These are phyloP conservation scores for Sterrhoptilus dennistouni DNA, from an alignment of 2,113 vertebrate genomes.

Conservation along the genomic window DNA sequence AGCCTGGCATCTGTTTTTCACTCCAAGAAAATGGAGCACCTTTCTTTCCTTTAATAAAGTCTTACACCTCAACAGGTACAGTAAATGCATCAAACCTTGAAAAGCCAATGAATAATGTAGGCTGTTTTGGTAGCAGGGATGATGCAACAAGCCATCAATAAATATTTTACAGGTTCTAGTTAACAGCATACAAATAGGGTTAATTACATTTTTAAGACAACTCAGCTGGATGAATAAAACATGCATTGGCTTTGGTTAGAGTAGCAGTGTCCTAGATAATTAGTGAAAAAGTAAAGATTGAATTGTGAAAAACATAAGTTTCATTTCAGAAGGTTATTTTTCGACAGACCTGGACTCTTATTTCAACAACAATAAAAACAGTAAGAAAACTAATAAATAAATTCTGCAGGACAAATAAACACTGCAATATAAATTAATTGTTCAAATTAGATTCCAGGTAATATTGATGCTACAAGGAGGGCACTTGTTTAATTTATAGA, in stretches of 20 bases:
- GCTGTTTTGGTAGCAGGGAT: conserved; percentile 1
- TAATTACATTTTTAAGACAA: conserved; percentile 62
- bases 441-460: neutral
- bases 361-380: neutral
- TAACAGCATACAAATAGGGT: conserved; percentile 52
- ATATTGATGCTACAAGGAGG: neutral
- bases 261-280: conserved; percentile 5
- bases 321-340: neutral
- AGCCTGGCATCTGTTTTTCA: neutral
- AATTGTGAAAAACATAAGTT: neutral
- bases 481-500: neutral
- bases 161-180: conserved; percentile 60
- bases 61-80: conserved; percentile 14
- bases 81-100: conserved; percentile 12
- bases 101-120: conserved; percentile 52
- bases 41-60: neutral
- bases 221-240: conserved; percentile 53
- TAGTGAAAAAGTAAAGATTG: conserved; percentile 28
- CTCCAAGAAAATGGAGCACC: neutral
- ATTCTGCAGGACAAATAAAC: neutral
- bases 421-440: neutral
- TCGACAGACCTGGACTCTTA: neutral
- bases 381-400: neutral
- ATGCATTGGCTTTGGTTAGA: conserved; percentile 36
- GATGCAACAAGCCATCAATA: conserved; percentile 50